Conservation (phyloP, 1,140 invertebrate genomes). For the Thaumatotibia leucotreta region DNA sequence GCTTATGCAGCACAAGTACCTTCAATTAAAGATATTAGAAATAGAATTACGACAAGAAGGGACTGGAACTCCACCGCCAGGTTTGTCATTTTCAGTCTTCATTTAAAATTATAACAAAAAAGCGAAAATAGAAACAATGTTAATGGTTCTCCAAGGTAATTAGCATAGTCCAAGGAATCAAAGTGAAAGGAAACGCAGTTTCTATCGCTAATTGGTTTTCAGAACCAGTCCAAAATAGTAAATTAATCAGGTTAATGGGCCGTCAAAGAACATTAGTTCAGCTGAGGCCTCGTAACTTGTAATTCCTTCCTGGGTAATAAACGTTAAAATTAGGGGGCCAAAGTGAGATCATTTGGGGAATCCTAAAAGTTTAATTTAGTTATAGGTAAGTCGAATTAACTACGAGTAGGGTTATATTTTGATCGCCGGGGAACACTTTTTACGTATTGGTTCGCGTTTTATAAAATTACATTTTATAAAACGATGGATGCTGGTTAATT, state of each 20-base stretch:
- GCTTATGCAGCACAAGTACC: constrained; percentile 94
- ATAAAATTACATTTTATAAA: too few relatives aligned
- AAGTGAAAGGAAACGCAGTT: not conserved
- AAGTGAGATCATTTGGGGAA: not conserved
- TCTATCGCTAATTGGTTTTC: not conserved
- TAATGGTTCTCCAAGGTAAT: not conserved
- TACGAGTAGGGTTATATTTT: too few relatives aligned
- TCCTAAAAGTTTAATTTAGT: not conserved
- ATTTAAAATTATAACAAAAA: not conserved
- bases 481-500: too few relatives aligned
- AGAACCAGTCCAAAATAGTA: not conserved
- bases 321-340: not conserved
- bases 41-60: constrained; percentile 93
- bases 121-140: too few relatives aligned
- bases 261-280: not conserved
- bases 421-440: too few relatives aligned
- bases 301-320: not conserved
- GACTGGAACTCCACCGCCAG: constrained; percentile 81
- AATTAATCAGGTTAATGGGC: not conserved
- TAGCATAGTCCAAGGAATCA: not conserved
- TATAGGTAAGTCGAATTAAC: too few relatives aligned
- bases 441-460: too few relatives aligned
- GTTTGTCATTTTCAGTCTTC: constrained; percentile 30
- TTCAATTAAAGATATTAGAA: constrained; percentile 89
- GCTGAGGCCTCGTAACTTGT: not conserved